Evolutionary conservation across 2,113 vertebrate species (phyloP), one percentile per base, ranked within the genome.

Genomic region (Parus major): DNA sequence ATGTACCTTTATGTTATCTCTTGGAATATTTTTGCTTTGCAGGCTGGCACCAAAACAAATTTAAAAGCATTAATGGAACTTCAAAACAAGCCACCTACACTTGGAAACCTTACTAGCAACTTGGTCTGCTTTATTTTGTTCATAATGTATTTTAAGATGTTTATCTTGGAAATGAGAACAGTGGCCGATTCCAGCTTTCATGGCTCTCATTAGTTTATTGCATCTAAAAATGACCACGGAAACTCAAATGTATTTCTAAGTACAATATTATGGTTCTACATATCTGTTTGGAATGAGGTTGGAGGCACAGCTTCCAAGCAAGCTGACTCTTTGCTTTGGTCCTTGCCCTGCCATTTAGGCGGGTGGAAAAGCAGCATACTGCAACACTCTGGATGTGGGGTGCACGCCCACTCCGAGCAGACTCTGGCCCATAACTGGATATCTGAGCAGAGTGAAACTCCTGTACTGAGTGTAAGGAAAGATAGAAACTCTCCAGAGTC

Each of bases 51-150:
- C 53, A 90, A 93, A 90, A 68, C 76, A 88, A 93, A 94, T 82
- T 50, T 28, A 46, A 88, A 93, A 96, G 88, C 70, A 83, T 70
- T 85, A 70, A 63, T 65, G 33, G 82, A 85, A 85, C 90, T 94
- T 95, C 94, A 94, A 95, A 95, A 96, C 36, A 93, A 94, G 42
- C 86, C 90, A 95, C 88, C 73, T 94, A 86, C 88, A 69, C 83
- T 95, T 96, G 93, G 92, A 95, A 95, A 57, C 53, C 56, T 92
- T 71, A 46, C 65, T 79, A 55, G 69, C 61, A 88, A 81, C 36
- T 92, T 78, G 41, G 71, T 80, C 94, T 94, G 90, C 72, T 82
- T 88, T 73, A 71, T 96, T 96, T 93, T 96, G 60, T 78, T 93
- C 53, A 39, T 46, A 76, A 93, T 71, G 47, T 95, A 96, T 96